Percentiles rank a stretch among this genome's conserved stretches.
phyloP scores from a whole-genome alignment of 1,140 invertebrate genomes.

The Chironomus striatipennis region DNA sequence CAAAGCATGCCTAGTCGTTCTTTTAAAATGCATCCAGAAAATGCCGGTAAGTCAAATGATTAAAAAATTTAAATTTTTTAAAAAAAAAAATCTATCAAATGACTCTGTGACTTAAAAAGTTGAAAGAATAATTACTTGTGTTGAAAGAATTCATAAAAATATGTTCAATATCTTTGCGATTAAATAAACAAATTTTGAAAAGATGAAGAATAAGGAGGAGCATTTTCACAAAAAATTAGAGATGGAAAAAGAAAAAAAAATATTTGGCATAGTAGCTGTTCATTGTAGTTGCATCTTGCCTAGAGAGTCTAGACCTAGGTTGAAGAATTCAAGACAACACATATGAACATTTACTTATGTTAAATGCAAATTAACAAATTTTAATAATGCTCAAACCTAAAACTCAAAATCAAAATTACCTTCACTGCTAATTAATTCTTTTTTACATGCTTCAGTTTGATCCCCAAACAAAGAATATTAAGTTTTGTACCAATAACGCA shows the following conservation, averaged over 20 bases:
- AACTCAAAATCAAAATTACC: not conserved
- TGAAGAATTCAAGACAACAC: not conserved
- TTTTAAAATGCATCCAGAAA: constrained; percentile 64
- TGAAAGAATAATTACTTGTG: constrained; percentile 11
- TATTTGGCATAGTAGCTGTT: not conserved
- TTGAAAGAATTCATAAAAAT: not conserved
- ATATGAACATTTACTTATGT: not conserved
- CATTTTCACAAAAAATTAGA: not conserved
- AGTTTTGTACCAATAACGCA: not conserved
- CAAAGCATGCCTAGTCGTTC: constrained; percentile 77
- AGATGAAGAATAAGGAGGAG: not conserved
- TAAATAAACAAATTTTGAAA: not conserved
- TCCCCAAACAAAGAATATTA: not conserved
- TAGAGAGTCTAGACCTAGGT: constrained; percentile 6
- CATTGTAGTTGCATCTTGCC: constrained; percentile 1
- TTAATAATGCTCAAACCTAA: not conserved
- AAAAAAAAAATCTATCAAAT: not conserved
- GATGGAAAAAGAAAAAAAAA: not conserved
- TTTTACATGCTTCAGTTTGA: not conserved
- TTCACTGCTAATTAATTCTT: not conserved
- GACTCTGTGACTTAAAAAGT: not conserved
- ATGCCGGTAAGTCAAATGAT: constrained; percentile 35
- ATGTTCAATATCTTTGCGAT: not conserved
- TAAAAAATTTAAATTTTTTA: not conserved
- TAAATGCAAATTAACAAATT: not conserved